Base-by-base conservation (phyloP, 2,113 vertebrate genomes). In the Neoarius graeffei region DNA sequence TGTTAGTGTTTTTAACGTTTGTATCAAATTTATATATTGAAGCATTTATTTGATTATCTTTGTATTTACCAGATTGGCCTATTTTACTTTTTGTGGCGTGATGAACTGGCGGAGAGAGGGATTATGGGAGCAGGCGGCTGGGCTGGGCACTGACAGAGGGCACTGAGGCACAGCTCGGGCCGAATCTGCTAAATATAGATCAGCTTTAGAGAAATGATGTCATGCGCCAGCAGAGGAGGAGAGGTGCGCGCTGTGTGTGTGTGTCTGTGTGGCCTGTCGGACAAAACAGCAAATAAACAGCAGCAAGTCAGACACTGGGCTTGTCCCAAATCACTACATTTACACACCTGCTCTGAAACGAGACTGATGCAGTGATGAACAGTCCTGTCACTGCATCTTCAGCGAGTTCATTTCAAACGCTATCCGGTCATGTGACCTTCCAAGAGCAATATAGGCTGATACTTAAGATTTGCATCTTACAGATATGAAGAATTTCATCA, bases 171-270 rank as follows among this genome's bases (percentile, higher is more conserved):
- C 92, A 91, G 92, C 89, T 91, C 92, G 92, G 92, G 91, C 92
- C 89, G 90, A 92, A 92, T 35, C 87, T 67, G 92, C 94, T 96
- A 95, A 94, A 96, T 96, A 95, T 96, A 96, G 95, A 92, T 90
- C 50, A 48, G 93, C 88, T 94, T 93, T 93, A 86, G 92, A 93
- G 92, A 84, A 83, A 90, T 95, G 94, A 95, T 95, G 95, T 96
- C 94, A 95, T 94, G 80, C 89, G 88, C 91, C 90, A 69, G 92
- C 84, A 89, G 7, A 27, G 79, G 62, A 62, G n/a, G 25, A 80
- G 60, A 80, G 56, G 54, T 25, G 56, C 17, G n/a, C 0, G 30
- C 2, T 69, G 66, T 4, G 27, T 30, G 66, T 30, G 66, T 30
- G 25, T 20, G 71, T 19, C 19, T 23, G 25, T 88, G 66, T 20